Percentiles rank a stretch among this genome's conserved stretches.
Conservation (phyloP, 2,113 vertebrate species). For the Spermophilus dauricus region DNA sequence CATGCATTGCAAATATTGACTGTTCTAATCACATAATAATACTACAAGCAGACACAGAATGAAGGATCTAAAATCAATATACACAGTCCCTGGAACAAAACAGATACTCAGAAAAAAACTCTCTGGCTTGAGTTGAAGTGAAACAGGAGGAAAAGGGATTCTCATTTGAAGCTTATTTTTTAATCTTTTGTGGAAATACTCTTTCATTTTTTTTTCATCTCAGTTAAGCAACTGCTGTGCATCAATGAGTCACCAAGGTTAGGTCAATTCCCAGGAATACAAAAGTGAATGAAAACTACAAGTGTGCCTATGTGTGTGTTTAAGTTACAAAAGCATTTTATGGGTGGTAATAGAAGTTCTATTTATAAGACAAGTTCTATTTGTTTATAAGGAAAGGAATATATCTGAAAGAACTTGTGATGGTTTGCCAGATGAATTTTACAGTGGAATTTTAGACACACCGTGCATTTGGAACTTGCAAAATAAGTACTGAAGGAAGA, state of each 20-base stretch:
- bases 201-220: background rate
- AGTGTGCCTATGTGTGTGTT: background rate
- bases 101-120: background rate
- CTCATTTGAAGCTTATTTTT: background rate
- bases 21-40: background rate
- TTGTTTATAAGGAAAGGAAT: background rate
- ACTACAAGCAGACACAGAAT: background rate
- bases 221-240: background rate
- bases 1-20: background rate
- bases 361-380: background rate
- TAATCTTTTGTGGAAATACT: background rate
- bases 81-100: fast-evolving
- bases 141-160: background rate
- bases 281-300: conserved; percentile 1
- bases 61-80: background rate
- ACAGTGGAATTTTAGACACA: background rate
- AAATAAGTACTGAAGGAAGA: background rate
- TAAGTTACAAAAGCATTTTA: background rate
- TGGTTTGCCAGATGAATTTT: background rate
- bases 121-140: background rate
- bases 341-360: background rate
- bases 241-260: background rate
- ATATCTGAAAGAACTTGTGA: background rate
- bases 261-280: background rate
- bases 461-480: background rate